Percentiles rank a stretch among this genome's conserved stretches.
These are phyloP conservation scores for Myripristis jacobus DNA, from an alignment of 2,797 vertebrate species.

Conservation along the genomic window DNA sequence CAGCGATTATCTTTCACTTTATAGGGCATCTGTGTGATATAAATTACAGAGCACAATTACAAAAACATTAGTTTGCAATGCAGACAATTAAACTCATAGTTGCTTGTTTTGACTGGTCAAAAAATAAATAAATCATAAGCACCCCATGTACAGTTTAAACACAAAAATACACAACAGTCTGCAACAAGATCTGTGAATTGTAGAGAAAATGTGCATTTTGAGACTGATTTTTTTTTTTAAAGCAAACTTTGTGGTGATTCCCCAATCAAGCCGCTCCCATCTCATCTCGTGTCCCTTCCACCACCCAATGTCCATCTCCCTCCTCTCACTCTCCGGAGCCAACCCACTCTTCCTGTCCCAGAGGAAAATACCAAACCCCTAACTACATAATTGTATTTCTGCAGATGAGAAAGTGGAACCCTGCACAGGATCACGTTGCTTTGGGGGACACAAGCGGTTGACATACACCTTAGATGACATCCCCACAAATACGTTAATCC, in stretches of 20 bases:
- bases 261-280: slow-evolving; percentile 26
- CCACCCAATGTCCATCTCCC: neutral
- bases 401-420: slow-evolving; percentile 1
- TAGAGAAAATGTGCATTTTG: slow-evolving; percentile 12
- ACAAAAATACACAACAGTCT: slow-evolving; percentile 1
- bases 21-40: neutral
- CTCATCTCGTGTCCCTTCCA: neutral
- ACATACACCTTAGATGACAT: neutral
- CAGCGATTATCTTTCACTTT: neutral
- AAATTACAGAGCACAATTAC: neutral
- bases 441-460: neutral
- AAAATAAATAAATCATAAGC: slow-evolving; percentile 6
- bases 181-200: neutral
- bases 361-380: slow-evolving; percentile 29
- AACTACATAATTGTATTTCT: slow-evolving; percentile 15
- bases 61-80: neutral
- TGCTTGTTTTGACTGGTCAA: neutral
- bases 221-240: slow-evolving; percentile 9
- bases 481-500: neutral
- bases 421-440: neutral
- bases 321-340: slow-evolving; percentile 6
- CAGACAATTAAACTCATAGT: neutral
- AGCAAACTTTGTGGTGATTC: slow-evolving; percentile 10
- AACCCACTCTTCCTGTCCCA: slow-evolving; percentile 42
- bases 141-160: neutral